A percentile compares a stretch with the other conserved stretches of the same genome.
These are phyloP conservation scores for Falco biarmicus DNA, from an alignment of 2,797 vertebrate species.

Conservation along the genomic window DNA sequence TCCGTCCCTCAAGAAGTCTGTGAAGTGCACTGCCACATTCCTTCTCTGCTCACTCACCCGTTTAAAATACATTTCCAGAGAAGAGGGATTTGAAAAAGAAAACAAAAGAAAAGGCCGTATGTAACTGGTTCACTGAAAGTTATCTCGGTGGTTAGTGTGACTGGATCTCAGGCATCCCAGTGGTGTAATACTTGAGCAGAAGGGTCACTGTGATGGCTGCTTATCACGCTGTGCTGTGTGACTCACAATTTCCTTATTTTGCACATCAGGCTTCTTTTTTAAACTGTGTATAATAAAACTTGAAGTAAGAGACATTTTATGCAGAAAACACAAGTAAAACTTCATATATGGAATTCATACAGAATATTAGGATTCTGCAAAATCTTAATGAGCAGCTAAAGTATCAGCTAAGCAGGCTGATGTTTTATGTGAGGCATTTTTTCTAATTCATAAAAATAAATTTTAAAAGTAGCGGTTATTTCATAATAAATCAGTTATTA, in stretches of 20 bases:
- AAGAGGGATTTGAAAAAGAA: not conserved
- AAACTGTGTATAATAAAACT: not conserved
- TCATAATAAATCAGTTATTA: not conserved
- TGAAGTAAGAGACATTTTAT: not conserved
- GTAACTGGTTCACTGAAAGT: not conserved
- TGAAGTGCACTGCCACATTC: not conserved
- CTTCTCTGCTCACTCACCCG: not conserved
- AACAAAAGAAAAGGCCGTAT: too few species aligned
- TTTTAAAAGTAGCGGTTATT: not conserved
- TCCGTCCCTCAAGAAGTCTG: not conserved
- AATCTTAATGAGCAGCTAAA: not conserved
- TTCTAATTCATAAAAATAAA: too few species aligned
- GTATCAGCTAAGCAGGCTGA: not conserved
- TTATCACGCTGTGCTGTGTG: not conserved
- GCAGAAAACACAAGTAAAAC: not conserved
- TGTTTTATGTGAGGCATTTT: not conserved
- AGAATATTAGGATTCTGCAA: not conserved
- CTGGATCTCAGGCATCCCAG: not conserved
- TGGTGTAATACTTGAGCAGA: not conserved
- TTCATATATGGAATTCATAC: not conserved
- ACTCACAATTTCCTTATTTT: not conserved
- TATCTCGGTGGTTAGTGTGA: not conserved
- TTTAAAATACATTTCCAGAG: not conserved
- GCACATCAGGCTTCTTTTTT: not conserved
- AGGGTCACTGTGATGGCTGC: conserved; percentile 19